Conservation (phyloP, 2,113 vertebrate genomes). For the Shinisaurus crocodilurus region DNA sequence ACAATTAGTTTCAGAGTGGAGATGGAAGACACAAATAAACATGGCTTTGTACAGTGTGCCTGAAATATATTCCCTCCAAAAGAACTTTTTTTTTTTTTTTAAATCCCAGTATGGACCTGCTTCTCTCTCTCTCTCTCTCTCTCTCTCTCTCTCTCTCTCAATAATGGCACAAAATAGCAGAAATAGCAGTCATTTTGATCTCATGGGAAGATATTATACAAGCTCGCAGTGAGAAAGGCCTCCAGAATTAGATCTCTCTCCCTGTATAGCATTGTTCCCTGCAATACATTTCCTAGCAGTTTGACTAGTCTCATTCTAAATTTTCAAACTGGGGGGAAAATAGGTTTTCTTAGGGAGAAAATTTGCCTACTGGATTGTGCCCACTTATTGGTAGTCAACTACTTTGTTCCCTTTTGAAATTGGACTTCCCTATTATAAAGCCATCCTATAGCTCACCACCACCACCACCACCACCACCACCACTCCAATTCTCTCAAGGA, state of each 20-base stretch:
- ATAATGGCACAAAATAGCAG: background rate
- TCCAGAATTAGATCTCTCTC: background rate
- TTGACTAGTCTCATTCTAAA: constrained; percentile 8
- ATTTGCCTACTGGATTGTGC: background rate
- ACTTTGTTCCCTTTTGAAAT: background rate
- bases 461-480: background rate
- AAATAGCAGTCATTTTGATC: constrained; percentile 29
- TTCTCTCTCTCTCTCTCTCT: constrained; percentile 18
- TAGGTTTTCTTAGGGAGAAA: background rate
- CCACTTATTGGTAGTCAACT: background rate
- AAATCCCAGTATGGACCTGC: constrained; percentile 22
- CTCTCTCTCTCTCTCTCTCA: constrained; percentile 18
- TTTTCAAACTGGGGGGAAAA: background rate
- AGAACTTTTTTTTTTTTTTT: constrained; percentile 12
- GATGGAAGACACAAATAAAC: background rate
- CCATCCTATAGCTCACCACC: background rate
- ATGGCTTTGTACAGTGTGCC: constrained; percentile 13
- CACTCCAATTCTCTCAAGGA: background rate
- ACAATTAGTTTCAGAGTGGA: constrained; percentile 15
- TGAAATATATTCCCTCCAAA: constrained; percentile 20
- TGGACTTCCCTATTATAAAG: background rate
- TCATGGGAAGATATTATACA: background rate
- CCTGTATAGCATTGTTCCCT: background rate
- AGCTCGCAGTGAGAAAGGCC: background rate
- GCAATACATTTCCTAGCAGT: background rate